phyloP scores from a whole-genome alignment of 2,888 invertebrate genomes.

The Azorinus chamasolen region DNA sequence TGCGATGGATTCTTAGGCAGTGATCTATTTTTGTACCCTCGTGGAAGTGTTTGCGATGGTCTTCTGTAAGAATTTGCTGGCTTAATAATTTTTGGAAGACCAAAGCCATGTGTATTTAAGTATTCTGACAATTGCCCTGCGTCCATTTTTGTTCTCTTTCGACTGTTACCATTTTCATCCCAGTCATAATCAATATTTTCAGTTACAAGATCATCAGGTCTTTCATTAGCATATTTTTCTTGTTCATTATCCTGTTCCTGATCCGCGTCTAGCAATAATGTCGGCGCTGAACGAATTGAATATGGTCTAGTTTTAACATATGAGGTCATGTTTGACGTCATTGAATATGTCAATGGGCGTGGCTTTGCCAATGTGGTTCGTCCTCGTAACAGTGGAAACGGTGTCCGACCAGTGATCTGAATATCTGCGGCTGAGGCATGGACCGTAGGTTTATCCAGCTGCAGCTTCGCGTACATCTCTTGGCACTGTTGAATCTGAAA shows the following conservation, averaged over 20 bases:
- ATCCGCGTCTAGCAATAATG: conserved; percentile 35
- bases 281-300: conserved; percentile 62
- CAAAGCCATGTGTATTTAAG: conserved; percentile 66
- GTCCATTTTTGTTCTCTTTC: conserved; percentile 60
- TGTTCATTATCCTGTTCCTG: conserved; percentile 4
- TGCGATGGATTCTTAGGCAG: conserved; percentile 72
- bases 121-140: conserved; percentile 66
- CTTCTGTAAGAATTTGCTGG: conserved; percentile 53
- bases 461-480: conserved; percentile 59
- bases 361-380: conserved; percentile 49
- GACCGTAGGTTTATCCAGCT: conserved; percentile 43
- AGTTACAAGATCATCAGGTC: conserved; percentile 22
- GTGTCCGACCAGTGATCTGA: conserved; percentile 1
- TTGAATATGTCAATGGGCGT: conserved; percentile 44
- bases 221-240: conserved; percentile 2
- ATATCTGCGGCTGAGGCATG: conserved; percentile 3
- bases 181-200: conserved; percentile 42
- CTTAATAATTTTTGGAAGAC: conserved; percentile 61
- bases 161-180: conserved; percentile 36
- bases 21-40: conserved; percentile 56
- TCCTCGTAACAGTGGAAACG: conserved; percentile 59
- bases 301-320: conserved; percentile 32
- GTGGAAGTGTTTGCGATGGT: conserved; percentile 53
- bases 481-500: conserved; percentile 66
- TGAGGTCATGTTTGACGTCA: conserved; percentile 6